Evolutionary conservation across 2,797 vertebrate species (phyloP).

Genomic region (Argya squamiceps): DNA sequence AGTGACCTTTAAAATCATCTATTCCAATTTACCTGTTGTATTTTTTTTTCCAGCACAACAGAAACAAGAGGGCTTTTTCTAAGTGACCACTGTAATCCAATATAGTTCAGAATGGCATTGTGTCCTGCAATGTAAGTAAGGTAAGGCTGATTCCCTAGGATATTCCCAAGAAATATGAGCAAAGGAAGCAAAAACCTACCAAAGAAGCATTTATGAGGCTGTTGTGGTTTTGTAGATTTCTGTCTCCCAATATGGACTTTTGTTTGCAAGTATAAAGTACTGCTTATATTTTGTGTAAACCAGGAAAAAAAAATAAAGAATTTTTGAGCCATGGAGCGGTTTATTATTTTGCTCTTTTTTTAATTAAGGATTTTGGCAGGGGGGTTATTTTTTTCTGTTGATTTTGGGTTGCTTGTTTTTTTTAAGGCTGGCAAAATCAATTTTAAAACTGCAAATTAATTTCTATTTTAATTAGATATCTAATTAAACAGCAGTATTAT

Average conservation of each 20-base stretch:
- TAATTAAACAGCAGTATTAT: slow-evolving; percentile 8
- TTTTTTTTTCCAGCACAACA: neutral
- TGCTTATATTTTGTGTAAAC: neutral
- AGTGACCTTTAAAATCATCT: neutral
- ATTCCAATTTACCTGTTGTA: neutral
- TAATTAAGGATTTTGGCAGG: neutral
- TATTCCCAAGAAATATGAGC: neutral
- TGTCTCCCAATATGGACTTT: neutral
- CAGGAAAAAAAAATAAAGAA: neutral
- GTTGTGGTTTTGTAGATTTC: neutral
- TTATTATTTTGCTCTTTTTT: neutral
- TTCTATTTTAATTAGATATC: neutral
- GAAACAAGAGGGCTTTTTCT: neutral
- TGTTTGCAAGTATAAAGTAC: neutral
- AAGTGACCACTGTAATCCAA: neutral
- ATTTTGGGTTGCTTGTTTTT: fast-evolving
- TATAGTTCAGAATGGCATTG: neutral
- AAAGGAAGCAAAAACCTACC: neutral
- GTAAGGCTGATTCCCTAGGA: neutral
- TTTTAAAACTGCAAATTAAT: neutral
- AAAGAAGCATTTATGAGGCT: neutral
- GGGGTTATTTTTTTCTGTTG: neutral
- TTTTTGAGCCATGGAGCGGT: neutral
- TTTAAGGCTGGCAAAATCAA: neutral
- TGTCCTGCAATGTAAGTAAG: neutral